Evolutionary conservation across 2,113 vertebrate genomes (phyloP).

Genomic region (Aldabrachelys gigantea): DNA sequence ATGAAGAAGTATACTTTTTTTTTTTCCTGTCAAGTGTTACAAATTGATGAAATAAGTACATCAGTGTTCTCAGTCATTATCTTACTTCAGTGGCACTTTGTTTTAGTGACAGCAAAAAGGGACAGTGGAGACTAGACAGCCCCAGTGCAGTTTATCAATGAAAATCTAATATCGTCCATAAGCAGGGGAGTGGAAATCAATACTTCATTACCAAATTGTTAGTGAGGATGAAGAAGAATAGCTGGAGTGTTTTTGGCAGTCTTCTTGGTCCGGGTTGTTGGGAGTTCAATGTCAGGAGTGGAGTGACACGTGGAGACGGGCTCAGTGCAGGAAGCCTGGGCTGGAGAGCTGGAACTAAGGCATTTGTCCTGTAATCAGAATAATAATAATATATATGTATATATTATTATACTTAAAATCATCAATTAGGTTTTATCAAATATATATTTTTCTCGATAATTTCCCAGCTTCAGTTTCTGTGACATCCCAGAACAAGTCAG

Average conservation of each 20-base stretch:
- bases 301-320: conserved; percentile 80
- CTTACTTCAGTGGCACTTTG: conserved; percentile 95
- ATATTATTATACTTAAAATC: background rate
- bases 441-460: accelerated
- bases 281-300: conserved; percentile 90
- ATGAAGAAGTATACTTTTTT: conserved; percentile 88
- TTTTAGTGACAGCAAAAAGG: conserved; percentile 93
- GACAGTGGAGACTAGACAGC: conserved; percentile 89
- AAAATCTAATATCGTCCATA: conserved; percentile 98
- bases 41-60: conserved; percentile 96
- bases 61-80: conserved; percentile 95
- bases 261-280: conserved; percentile 86
- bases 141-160: conserved; percentile 97
- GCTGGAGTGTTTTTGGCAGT: conserved; percentile 89
- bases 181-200: conserved; percentile 99
- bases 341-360: conserved; percentile 79
- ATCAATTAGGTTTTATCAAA: background rate
- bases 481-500: background rate
- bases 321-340: conserved; percentile 81
- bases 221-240: conserved; percentile 97
- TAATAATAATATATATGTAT: conserved; percentile 30
- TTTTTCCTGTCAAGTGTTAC: conserved; percentile 94
- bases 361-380: conserved; percentile 80
- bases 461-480: accelerated
- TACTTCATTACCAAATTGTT: conserved; percentile 99